Evolutionary conservation across 2,797 vertebrate species (phyloP), one percentile per base, ranked within the genome.

Genomic region (Micromesistius poutassou): DNA sequence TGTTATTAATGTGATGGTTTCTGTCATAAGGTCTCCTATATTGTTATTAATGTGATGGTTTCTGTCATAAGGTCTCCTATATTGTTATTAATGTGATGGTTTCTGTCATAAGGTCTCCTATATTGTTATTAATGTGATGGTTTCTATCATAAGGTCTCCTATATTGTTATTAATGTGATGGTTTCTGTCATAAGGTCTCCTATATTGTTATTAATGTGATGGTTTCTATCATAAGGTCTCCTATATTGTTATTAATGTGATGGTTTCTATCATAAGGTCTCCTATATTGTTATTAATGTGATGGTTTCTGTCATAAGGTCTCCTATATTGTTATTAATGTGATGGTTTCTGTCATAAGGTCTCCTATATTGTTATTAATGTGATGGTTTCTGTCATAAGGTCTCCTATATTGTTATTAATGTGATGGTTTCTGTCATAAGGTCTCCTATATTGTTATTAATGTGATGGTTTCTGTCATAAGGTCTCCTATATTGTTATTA

Each of bases 141-240:
- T 68, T 68, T 9, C 2, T 25, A 68, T 68, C 55, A 22, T 25
- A 68, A 30, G 5, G 19, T 71, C 8, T 12, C 9, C 28, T 16
- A 30, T 72, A n/a, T n/a, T n/a, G 16, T 6, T 33, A 72, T 30
- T 16, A 33, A 13, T 31, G 31, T 28, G 30, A 71, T 66, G 66
- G 33, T 68, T 70, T 10, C 0, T 28, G 30, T 30, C 62, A n/a
- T 28, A 70, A 68, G 5, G n/a, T 22, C n/a, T 30, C 10, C 8
- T 70, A n/a, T 38, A 25, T 73, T 36, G 33, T 74, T 35, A 68
- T 81, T 35, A 82, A 50, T 81, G 36, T 83, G 16, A 68, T 68
- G 12, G 12, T 25, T 68, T 30, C 5, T 16, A 31, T 31, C 28
- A 71, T 31, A 28, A 46, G 2, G 12, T 33, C 33, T 5, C 6